phyloP scores from a whole-genome alignment of 2,797 vertebrate species.

The Squalus acanthias region DNA sequence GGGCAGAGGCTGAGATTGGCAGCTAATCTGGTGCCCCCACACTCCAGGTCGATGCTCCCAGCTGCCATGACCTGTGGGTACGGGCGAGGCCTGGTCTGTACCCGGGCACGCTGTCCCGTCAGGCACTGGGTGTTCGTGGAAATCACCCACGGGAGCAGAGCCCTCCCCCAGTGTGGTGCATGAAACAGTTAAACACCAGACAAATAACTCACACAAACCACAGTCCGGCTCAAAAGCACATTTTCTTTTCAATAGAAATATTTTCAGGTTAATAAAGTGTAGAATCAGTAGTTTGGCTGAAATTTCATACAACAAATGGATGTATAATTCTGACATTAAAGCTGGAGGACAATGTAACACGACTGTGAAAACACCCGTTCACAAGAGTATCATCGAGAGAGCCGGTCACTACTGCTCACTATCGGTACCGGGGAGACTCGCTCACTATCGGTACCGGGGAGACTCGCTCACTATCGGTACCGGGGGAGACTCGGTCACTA shows the following conservation, averaged over 20 bases:
- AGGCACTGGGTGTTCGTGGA: too few species aligned
- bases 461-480: too few species aligned
- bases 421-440: too few species aligned
- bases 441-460: too few species aligned
- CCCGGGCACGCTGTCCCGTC: too few species aligned
- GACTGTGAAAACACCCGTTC: background rate
- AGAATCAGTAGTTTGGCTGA: background rate
- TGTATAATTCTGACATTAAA: background rate
- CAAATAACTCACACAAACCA: background rate
- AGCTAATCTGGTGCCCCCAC: too few species aligned
- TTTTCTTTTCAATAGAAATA: background rate
- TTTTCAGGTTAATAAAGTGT: background rate
- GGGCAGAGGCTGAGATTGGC: too few species aligned
- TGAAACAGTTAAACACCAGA: background rate
- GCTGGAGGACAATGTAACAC: background rate
- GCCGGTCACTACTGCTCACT: too few species aligned
- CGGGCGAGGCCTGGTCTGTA: too few species aligned
- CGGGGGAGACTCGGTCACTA: too few species aligned
- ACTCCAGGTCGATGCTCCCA: background rate
- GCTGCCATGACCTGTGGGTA: background rate
- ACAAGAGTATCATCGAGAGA: background rate
- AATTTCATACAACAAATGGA: background rate
- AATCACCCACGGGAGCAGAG: too few species aligned
- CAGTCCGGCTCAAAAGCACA: background rate
- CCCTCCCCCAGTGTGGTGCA: too few species aligned